A percentile compares a stretch with the other conserved stretches of the same genome.
Evolutionary conservation across 2,797 vertebrate genomes (phyloP).

Genomic region (Manis javanica): DNA sequence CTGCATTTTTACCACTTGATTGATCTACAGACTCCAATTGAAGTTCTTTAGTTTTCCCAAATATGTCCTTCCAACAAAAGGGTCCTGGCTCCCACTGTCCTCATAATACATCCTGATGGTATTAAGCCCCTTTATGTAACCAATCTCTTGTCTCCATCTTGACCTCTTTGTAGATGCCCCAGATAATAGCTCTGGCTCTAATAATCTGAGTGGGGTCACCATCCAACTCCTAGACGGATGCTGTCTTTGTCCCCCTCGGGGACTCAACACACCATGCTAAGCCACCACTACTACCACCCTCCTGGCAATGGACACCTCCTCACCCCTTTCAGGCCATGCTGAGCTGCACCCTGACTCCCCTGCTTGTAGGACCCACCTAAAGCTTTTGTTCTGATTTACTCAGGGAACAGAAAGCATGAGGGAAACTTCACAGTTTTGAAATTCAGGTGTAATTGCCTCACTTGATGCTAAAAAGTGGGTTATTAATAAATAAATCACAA

Average conservation of each 20-base stretch:
- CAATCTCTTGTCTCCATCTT: background rate
- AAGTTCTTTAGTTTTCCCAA: background rate
- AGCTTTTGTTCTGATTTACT: background rate
- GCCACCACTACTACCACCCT: background rate
- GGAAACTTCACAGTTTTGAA: background rate
- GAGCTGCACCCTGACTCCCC: background rate
- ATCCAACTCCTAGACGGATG: background rate
- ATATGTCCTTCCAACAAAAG: background rate
- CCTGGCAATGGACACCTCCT: background rate
- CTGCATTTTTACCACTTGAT: background rate
- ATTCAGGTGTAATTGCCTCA: background rate
- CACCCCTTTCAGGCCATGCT: background rate
- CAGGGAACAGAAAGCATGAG: background rate
- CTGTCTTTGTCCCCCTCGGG: background rate
- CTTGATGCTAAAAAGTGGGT: constrained; percentile 14
- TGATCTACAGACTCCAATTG: background rate
- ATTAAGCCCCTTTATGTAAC: background rate
- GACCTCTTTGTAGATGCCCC: background rate
- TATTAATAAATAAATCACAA: constrained; percentile 65
- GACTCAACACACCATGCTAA: background rate
- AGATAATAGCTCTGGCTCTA: background rate
- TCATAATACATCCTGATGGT: background rate
- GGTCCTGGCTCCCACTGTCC: background rate
- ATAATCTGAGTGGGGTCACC: background rate
- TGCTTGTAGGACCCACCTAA: background rate